Percentiles rank a stretch among this genome's conserved stretches.
These are phyloP conservation scores for Gasteruption jaculator DNA, from an alignment of 2,888 invertebrate genomes.

Conservation along the genomic window DNA sequence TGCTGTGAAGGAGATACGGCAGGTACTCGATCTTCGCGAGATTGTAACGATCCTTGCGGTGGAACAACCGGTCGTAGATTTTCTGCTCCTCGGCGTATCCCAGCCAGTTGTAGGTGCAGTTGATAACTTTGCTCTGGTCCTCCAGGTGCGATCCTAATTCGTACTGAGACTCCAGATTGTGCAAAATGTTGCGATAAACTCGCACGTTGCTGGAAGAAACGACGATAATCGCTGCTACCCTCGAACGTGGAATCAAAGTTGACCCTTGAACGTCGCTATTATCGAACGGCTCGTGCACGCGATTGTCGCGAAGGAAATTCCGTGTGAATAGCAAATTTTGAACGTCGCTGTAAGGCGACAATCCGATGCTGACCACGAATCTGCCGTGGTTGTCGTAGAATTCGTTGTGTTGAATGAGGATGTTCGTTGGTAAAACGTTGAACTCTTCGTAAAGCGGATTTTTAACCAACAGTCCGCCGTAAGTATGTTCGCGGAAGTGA, in stretches of 20 bases:
- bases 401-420: constrained; percentile 79
- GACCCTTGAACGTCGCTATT: constrained; percentile 61
- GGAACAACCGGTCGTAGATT: constrained; percentile 72
- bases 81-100: constrained; percentile 70
- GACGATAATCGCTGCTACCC: constrained; percentile 89
- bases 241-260: constrained; percentile 79
- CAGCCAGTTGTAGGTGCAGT: constrained; percentile 93
- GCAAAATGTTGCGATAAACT: constrained; percentile 84
- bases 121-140: constrained; percentile 90
- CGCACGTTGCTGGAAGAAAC: constrained; percentile 87
- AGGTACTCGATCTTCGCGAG: constrained; percentile 87
- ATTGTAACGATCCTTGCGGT: constrained; percentile 89
- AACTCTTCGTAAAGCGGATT: constrained; percentile 79
- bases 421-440: constrained; percentile 66
- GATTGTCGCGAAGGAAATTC: constrained; percentile 84
- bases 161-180: constrained; percentile 85
- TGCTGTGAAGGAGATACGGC: constrained; percentile 85
- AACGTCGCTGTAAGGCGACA: constrained; percentile 80
- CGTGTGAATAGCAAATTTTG: constrained; percentile 82
- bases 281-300: constrained; percentile 80
- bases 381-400: constrained; percentile 85
- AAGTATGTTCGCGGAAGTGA: constrained; percentile 76
- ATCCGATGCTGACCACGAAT: constrained; percentile 81
- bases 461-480: constrained; percentile 80
- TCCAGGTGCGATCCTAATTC: constrained; percentile 94